A percentile compares a stretch with the other conserved stretches of the same genome.
Evolutionary conservation across 2,113 vertebrate species (phyloP).

Genomic region (Psilopogon haemacephalus): DNA sequence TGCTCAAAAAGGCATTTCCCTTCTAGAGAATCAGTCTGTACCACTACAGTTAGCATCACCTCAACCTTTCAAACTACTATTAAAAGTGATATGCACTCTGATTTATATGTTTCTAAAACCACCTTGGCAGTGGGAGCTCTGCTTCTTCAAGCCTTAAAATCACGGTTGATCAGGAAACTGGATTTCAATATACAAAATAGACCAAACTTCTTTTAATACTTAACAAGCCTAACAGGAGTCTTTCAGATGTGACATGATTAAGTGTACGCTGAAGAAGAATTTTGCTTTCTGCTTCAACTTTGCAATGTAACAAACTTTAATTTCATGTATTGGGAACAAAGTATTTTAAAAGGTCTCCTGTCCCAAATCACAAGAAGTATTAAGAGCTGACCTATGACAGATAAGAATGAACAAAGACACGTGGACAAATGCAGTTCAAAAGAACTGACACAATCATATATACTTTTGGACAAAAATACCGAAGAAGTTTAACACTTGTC

Average conservation of each 20-base stretch:
- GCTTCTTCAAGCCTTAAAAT: neutral
- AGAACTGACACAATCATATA: neutral
- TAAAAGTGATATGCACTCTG: neutral
- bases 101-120: accelerated
- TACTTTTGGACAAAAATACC: neutral
- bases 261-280: neutral
- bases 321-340: neutral
- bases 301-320: neutral
- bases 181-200: neutral
- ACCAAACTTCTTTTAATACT: neutral
- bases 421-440: neutral
- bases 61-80: neutral
- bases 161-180: neutral
- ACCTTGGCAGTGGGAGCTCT: neutral
- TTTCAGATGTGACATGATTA: neutral
- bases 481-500: neutral
- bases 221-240: neutral
- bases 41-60: neutral
- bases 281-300: neutral
- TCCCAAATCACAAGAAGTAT: neutral
- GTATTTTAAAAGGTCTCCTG: neutral
- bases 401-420: neutral
- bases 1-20: neutral
- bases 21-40: accelerated
- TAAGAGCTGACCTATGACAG: neutral